These are phyloP conservation scores for Dascillus cervinus DNA, from an alignment of 2,888 invertebrate species.

Conservation along the genomic window DNA sequence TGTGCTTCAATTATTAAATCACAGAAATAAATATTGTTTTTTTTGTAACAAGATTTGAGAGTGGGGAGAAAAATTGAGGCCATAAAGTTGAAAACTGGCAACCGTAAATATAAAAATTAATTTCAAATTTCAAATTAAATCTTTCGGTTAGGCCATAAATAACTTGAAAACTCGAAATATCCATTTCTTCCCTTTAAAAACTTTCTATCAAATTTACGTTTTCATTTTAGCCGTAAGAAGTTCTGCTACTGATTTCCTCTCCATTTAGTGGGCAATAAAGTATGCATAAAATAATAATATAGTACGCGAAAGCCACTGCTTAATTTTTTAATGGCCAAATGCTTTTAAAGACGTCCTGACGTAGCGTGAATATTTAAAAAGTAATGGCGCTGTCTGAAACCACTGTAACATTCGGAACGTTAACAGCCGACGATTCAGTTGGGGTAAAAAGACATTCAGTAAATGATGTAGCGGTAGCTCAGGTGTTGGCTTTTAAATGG, in stretches of 20 bases:
- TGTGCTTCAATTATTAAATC: too few relatives aligned
- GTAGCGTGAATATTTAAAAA: conserved; percentile 42
- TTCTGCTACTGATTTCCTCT: conserved; percentile 34
- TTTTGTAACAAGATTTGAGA: too few relatives aligned
- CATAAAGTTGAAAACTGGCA: too few relatives aligned
- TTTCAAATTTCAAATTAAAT: too few relatives aligned
- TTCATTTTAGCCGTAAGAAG: conserved; percentile 8
- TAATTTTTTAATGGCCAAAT: conserved; percentile 58
- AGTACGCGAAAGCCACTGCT: conserved; percentile 40
- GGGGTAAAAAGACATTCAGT: conserved; percentile 35
- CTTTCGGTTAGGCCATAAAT: too few relatives aligned
- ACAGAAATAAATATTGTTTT: too few relatives aligned
- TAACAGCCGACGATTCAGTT: conserved; percentile 33
- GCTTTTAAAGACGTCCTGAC: conserved; percentile 52
- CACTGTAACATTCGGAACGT: conserved; percentile 28
- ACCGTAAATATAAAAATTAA: too few relatives aligned
- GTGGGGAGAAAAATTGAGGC: too few relatives aligned
- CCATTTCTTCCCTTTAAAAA: conserved; percentile 14
- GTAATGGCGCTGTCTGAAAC: conserved; percentile 35
- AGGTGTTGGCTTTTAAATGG: conserved; percentile 29
- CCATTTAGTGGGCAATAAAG: conserved; percentile 39
- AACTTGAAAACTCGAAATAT: conserved; percentile 5
- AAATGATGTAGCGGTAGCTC: conserved; percentile 32
- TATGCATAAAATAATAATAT: conserved; percentile 46
- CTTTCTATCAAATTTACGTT: conserved; percentile 15